Evolutionary conservation across 2,888 invertebrate species (phyloP).

Genomic region (Thymelicus sylvestris): DNA sequence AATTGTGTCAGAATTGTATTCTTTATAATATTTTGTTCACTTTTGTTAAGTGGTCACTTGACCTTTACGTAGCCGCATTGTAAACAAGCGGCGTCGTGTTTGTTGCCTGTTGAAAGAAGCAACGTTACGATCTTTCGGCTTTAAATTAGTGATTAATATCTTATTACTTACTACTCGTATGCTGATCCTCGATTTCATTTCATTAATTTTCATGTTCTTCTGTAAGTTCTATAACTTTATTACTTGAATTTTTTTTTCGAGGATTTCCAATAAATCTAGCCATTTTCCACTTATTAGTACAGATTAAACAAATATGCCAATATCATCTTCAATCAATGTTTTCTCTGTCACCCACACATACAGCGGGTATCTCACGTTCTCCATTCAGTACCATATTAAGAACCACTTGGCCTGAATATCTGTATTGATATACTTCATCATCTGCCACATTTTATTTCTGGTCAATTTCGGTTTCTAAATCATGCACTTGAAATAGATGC

Average conservation of each 20-base stretch:
- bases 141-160: neutral
- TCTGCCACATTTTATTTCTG: constrained; percentile 17
- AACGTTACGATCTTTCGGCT: constrained; percentile 17
- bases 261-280: constrained; percentile 20
- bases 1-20: constrained; percentile 35
- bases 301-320: constrained; percentile 37
- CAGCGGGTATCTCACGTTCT: constrained; percentile 42
- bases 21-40: constrained; percentile 36
- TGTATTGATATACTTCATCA: constrained; percentile 23
- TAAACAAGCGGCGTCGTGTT: constrained; percentile 16
- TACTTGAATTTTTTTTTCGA: no score
- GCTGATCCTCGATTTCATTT: neutral
- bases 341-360: constrained; percentile 45
- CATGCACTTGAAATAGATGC: constrained; percentile 1
- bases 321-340: constrained; percentile 44
- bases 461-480: constrained; percentile 18
- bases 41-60: constrained; percentile 31
- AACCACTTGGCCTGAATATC: constrained; percentile 36
- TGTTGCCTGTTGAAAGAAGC: constrained; percentile 17
- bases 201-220: neutral
- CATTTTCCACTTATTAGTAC: constrained; percentile 11
- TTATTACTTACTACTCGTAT: no score
- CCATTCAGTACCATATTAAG: constrained; percentile 30
- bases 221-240: no score
- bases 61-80: constrained; percentile 25